phyloP scores from a whole-genome alignment of 2,113 vertebrate genomes.

The Nycticorax nycticorax region DNA sequence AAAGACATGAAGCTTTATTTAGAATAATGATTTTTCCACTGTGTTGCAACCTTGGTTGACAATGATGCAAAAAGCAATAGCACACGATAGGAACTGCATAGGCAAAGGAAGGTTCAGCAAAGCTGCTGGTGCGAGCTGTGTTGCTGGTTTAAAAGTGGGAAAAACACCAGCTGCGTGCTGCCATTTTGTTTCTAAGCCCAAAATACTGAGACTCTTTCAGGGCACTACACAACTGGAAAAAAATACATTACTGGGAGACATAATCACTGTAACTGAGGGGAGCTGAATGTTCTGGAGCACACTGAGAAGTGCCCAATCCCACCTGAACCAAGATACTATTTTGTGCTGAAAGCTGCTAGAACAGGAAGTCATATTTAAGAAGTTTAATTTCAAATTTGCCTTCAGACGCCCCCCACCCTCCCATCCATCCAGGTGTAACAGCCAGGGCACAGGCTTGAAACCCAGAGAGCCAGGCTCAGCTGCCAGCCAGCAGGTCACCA shows the following conservation, averaged over 20 bases:
- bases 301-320: not conserved
- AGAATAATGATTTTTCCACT: constrained; percentile 41
- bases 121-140: not conserved
- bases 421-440: not conserved
- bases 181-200: not conserved
- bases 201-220: not conserved
- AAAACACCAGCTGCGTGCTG: not conserved
- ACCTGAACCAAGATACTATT: not conserved
- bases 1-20: not conserved
- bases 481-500: not conserved
- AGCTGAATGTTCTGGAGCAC: not conserved
- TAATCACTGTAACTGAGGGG: not conserved
- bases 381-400: not conserved
- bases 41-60: not conserved
- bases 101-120: not conserved
- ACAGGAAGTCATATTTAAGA: not conserved
- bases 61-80: not conserved
- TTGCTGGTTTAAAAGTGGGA: not conserved
- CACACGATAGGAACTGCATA: not conserved
- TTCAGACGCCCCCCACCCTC: not conserved
- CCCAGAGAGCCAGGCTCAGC: not conserved
- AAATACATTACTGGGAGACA: not conserved
- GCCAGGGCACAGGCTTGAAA: not conserved
- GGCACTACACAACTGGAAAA: not conserved
- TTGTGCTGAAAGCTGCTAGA: not conserved